Evolutionary conservation across 2,113 vertebrate species (phyloP), one percentile per base, ranked within the genome.

Genomic region (Scalopus aquaticus): DNA sequence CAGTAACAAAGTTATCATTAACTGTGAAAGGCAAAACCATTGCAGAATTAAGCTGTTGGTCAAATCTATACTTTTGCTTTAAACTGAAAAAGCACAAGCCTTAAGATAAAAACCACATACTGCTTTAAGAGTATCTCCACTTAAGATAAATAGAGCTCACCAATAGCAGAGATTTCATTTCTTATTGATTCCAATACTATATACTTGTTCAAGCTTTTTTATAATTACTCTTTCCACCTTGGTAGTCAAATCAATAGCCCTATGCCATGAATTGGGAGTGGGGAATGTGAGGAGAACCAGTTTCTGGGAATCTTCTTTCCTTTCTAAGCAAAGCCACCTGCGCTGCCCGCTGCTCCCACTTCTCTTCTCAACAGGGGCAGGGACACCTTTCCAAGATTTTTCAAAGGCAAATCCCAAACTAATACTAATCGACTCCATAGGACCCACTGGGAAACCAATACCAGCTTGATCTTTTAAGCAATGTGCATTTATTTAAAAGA

Each of bases 401-500:
- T 80, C 46, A 32, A 67, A 87, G 54, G 13, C 56, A 72, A 64
- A 51, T 44, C 56, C 35, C 44, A 26, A 24, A 49, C 12, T 3
- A 7, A n/a, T 42, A 39, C n/a, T 37, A 49, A 56, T 10, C 89
- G n/a, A 13, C 24, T 35, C n/a, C 12, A 20, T 17, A 22, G 8
- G 56, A 64, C 62, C 19, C 0, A 30, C 73, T 6, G 16, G 15
- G 20, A 8, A 15, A n/a, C 39, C 20, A 81, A 37, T 44, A 70
- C 4, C 64, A 56, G 37, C 37, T 70, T 79, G 39, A 90, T 22
- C 87, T 87, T 88, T 65, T 91, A 90, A 91, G 74, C 16, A 49
- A 94, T 9, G 70, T 83, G 88, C 12, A 94, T 62, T 82, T 0
- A 22, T n/a, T 91, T 79, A 94, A 79, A 93, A 96, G 56, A 81